Conservation (phyloP, 2,113 vertebrate genomes). For the Genyomyrus donnyi region DNA sequence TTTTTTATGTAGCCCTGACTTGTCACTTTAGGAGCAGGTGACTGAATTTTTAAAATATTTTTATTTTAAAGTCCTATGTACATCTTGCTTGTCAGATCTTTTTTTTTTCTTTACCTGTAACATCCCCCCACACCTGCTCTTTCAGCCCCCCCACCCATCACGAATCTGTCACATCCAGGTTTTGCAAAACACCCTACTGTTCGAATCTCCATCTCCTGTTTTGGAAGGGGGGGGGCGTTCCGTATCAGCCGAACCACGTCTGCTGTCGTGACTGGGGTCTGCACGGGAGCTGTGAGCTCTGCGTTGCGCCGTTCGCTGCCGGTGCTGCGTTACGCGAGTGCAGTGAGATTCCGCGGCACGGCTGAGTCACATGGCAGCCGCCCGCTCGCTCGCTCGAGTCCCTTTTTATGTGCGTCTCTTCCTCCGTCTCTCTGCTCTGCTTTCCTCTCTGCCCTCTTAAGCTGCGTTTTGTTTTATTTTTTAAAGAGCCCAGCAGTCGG, state of each 20-base stretch:
- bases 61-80: background rate
- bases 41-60: no score
- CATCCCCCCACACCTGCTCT: background rate
- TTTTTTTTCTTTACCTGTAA: no score
- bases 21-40: no score
- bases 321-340: background rate
- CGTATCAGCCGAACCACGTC: background rate
- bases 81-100: background rate
- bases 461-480: background rate
- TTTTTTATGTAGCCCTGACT: no score
- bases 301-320: background rate
- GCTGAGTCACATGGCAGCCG: background rate
- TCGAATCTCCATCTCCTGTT: background rate
- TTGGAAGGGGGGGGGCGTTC: background rate
- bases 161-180: background rate
- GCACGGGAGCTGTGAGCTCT: background rate
- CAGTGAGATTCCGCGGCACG: background rate
- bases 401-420: background rate
- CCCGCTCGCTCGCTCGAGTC: background rate
- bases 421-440: background rate
- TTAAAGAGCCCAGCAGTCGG: background rate
- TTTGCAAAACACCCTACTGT: background rate
- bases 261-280: background rate
- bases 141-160: background rate
- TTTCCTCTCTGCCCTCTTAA: background rate